Percentiles rank a stretch among this genome's conserved stretches.
Conservation (phyloP, 53 echinoderm and acorn worm genomes). For the Holothuria leucospilota region DNA sequence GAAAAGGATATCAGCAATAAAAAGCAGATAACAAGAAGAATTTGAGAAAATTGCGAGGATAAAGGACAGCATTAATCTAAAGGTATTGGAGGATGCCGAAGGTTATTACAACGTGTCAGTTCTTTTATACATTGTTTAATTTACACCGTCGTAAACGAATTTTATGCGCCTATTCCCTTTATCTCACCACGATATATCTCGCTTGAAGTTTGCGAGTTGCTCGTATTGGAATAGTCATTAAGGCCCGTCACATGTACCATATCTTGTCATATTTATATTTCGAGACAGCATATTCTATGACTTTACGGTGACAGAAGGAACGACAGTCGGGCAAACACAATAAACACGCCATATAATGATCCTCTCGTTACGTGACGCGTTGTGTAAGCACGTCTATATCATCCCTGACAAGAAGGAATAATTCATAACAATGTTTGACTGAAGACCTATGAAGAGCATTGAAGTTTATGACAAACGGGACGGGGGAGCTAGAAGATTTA, state of each 20-base stretch:
- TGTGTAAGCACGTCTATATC: conserved; percentile 13
- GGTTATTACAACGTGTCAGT: no score
- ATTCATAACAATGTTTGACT: conserved; percentile 40
- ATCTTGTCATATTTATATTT: conserved; percentile 30
- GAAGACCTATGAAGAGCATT: neutral
- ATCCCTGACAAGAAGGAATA: neutral
- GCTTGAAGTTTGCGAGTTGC: neutral
- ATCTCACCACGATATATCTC: conserved; percentile 6
- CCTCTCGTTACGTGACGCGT: conserved; percentile 36
- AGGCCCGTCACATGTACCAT: neutral
- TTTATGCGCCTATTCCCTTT: neutral
- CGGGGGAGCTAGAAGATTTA: neutral
- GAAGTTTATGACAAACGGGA: conserved; percentile 27
- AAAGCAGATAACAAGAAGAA: no score
- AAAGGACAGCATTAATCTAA: no score
- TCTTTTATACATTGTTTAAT: conserved; percentile 14
- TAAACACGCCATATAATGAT: conserved; percentile 33
- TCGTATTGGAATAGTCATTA: no score
- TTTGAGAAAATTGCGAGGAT: no score
- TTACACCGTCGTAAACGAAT: neutral
- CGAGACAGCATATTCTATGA: neutral
- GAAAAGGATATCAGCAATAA: no score
- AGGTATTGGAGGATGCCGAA: no score
- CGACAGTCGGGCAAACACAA: conserved; percentile 28
- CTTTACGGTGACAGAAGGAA: conserved; percentile 29